Percentiles rank a stretch among this genome's conserved stretches.
Evolutionary conservation across 2,888 invertebrate species (phyloP).

Genomic region (Rhogogaster chlorosoma): DNA sequence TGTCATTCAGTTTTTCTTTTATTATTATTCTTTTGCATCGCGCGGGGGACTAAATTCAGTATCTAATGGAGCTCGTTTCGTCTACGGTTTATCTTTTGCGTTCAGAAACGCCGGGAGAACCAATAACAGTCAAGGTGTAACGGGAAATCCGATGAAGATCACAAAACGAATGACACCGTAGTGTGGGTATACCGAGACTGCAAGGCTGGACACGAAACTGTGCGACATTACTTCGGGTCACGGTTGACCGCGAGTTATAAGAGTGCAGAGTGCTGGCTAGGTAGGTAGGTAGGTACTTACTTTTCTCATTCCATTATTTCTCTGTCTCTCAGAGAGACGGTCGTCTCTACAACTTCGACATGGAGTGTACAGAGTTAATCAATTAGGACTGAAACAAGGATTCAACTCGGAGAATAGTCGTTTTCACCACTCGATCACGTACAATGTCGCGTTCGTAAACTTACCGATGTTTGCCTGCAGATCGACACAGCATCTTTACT

Average conservation of each 20-base stretch:
- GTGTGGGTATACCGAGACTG: not conserved
- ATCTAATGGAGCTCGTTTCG: not conserved
- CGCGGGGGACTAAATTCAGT: not conserved
- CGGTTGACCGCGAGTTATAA: conserved; percentile 29
- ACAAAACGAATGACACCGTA: conserved; percentile 37
- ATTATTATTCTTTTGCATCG: not conserved
- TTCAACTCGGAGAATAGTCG: not conserved
- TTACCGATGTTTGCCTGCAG: not conserved
- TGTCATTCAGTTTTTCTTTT: too few species aligned
- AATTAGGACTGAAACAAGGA: conserved; percentile 56
- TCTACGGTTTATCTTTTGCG: not conserved
- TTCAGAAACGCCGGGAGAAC: not conserved
- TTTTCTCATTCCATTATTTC: not conserved
- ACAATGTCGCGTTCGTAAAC: not conserved
- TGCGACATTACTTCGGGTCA: conserved; percentile 44
- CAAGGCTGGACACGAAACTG: conserved; percentile 23
- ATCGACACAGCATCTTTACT: not conserved
- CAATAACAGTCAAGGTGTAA: conserved; percentile 37
- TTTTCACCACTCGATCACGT: conserved; percentile 11
- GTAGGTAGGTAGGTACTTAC: not conserved
- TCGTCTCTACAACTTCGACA: conserved; percentile 52
- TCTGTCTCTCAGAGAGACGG: not conserved
- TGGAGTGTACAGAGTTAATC: conserved; percentile 57
- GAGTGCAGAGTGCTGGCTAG: conserved; percentile 1
- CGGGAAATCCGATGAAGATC: conserved; percentile 46